Evolutionary conservation across 2,797 vertebrate species (phyloP).

Genomic region (Onychomys torridus): DNA sequence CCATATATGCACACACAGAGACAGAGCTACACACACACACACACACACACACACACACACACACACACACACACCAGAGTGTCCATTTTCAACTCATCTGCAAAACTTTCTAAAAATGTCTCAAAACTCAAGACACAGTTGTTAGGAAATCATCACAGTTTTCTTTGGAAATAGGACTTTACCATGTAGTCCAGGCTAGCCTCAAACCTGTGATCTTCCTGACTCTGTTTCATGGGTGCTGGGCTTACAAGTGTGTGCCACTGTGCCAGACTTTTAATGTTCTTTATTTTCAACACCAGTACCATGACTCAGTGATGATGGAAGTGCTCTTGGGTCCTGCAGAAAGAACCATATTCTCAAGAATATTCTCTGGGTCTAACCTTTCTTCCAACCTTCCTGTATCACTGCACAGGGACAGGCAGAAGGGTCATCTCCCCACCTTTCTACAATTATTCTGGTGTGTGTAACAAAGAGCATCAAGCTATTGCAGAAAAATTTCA

Average conservation of each 20-base stretch:
- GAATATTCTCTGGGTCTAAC: background rate
- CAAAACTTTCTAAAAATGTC: constrained; percentile 29
- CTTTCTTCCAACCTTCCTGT: background rate
- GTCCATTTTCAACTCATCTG: background rate
- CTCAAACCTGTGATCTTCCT: background rate
- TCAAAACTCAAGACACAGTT: background rate
- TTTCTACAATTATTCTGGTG: background rate
- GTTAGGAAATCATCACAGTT: background rate
- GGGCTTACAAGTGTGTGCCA: background rate
- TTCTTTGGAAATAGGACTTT: background rate
- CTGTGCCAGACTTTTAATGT: no score
- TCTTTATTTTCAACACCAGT: background rate
- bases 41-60: background rate
- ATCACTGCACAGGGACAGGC: background rate
- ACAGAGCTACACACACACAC: background rate
- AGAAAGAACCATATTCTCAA: background rate
- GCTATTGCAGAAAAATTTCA: background rate
- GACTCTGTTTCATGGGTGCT: background rate
- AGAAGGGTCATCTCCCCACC: background rate
- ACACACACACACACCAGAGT: background rate
- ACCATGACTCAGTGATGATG: background rate
- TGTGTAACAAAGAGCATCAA: background rate
- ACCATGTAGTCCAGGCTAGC: background rate
- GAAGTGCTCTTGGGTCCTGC: background rate
- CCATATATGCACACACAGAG: background rate